Evolutionary conservation across 2,888 invertebrate genomes (phyloP).

Genomic region (Crossocerus cetratus): DNA sequence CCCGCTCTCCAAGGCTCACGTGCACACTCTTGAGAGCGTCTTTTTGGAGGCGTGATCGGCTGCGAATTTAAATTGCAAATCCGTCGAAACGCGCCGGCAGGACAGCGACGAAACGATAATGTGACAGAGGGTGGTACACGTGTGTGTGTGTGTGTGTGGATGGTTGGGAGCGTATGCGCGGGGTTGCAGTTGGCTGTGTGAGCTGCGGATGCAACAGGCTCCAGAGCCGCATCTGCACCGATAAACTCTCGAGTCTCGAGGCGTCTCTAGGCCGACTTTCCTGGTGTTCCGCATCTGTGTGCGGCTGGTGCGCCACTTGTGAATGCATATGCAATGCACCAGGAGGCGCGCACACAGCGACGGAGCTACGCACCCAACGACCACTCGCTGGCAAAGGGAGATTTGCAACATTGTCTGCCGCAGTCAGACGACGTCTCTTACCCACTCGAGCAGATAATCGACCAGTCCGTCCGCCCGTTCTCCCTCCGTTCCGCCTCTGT

Average conservation of each 20-base stretch:
- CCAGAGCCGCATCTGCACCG: constrained; percentile 28
- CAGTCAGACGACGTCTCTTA: constrained; percentile 54
- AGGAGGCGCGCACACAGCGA: constrained; percentile 7
- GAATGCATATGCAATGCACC: constrained; percentile 19
- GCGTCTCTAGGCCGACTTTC: constrained; percentile 6
- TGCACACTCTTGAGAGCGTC: not conserved
- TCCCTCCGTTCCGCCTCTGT: constrained; percentile 15
- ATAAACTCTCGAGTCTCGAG: constrained; percentile 13
- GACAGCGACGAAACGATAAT: not conserved
- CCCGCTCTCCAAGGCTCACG: constrained; percentile 3
- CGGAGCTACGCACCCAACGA: not conserved
- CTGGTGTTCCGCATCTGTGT: not conserved
- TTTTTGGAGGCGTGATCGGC: constrained; percentile 26
- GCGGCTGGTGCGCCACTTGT: constrained; percentile 21
- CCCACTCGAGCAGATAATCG: constrained; percentile 62
- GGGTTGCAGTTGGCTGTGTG: constrained; percentile 4
- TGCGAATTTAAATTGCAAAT: constrained; percentile 56
- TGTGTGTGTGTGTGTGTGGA: too few relatives aligned
- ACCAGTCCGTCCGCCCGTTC: constrained; percentile 45
- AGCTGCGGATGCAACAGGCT: constrained; percentile 56
- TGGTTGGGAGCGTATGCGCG: not conserved
- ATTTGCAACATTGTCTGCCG: constrained; percentile 54
- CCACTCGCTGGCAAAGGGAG: constrained; percentile 28
- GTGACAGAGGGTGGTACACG: not conserved
- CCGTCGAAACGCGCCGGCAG: constrained; percentile 31